Base-by-base conservation (phyloP, 2,888 invertebrate species). In the Molanna angustata region DNA sequence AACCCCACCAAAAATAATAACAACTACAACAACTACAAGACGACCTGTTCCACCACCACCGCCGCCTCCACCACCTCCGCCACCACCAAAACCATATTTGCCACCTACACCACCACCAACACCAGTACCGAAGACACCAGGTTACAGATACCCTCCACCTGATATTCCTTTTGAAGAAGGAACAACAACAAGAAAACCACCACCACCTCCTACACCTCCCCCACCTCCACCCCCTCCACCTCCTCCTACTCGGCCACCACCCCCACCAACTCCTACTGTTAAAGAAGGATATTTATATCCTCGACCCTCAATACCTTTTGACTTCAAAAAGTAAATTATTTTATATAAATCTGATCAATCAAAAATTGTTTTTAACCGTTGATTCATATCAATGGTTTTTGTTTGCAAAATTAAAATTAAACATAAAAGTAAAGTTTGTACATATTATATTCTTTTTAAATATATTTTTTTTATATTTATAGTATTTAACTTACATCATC, bases 201-300 rank as follows among this genome's bases (percentile, higher is more conserved):
- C 37, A 2, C n/a, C 21, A 2, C 40, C 48, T 14, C 45, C 35
- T 18, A 39, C 14, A 31, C 46, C 46, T 20, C 46, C 46, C 13
- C 42, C 49, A 2, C 49, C 49, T 11, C 42, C 49, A n/a, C 42
- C 49, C 2, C 49, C 43, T 7, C 43, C 49, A 3, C 43, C 49
- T 13, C 4, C 33, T 11, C 33, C 33, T n/a, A n/a, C n/a, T n/a
- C n/a, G n/a, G n/a, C 42, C 42, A 21, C 31, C 35, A 19, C 50
- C 45, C 2, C 51, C 44, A 16, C 51, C 44, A 32, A 44, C 37
- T 9, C 50, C 37, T 11, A 14, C 39, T 16, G 3, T 1, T 3
- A 9, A 41, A 6, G 14, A 44, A n/a, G 50, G 50, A n/a, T 50
- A 50, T 14, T 35, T 17, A n/a, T 50, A 50, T 27, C 50, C 50